phyloP scores from a whole-genome alignment of 2,113 vertebrate species.

The Myrmecobius fasciatus region DNA sequence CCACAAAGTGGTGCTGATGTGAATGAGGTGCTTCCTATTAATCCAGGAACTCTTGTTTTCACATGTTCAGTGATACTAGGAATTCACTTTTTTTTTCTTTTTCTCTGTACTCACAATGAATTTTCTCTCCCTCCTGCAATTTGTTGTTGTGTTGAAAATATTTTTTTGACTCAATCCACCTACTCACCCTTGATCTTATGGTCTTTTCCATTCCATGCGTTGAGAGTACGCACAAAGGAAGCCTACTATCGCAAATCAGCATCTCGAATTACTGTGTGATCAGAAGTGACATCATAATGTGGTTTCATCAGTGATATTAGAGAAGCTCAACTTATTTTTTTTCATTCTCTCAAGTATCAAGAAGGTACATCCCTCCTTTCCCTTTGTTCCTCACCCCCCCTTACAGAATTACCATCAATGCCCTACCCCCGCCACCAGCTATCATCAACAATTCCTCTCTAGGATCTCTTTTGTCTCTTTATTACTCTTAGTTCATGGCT shows the following conservation, averaged over 20 bases:
- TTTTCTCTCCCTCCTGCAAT: slow-evolving; percentile 71
- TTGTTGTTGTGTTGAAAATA: slow-evolving; percentile 86
- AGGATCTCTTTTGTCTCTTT: slow-evolving; percentile 4
- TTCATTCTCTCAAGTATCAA: slow-evolving; percentile 62
- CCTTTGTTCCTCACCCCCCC: slow-evolving; percentile 7
- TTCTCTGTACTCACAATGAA: slow-evolving; percentile 77
- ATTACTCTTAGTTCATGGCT: slow-evolving; percentile 52
- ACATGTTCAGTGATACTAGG: slow-evolving; percentile 82
- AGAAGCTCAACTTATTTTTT: slow-evolving; percentile 81
- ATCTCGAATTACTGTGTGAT: slow-evolving; percentile 84
- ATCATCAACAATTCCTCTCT: slow-evolving; percentile 50
- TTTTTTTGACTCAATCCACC: slow-evolving; percentile 89
- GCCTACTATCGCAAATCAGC: slow-evolving; percentile 85
- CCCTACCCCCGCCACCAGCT: not conserved
- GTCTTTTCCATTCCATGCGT: slow-evolving; percentile 87
- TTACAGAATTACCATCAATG: not conserved
- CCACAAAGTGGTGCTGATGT: slow-evolving; percentile 85
- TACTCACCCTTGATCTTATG: slow-evolving; percentile 87
- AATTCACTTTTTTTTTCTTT: slow-evolving; percentile 79
- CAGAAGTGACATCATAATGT: slow-evolving; percentile 87
- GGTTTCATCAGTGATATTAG: slow-evolving; percentile 87
- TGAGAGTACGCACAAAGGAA: slow-evolving; percentile 87
- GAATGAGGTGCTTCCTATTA: slow-evolving; percentile 85
- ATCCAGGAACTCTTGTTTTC: slow-evolving; percentile 87
- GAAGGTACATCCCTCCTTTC: slow-evolving; percentile 44